phyloP scores from a whole-genome alignment of 2,888 invertebrate species.

The Calephelis perditalis region DNA sequence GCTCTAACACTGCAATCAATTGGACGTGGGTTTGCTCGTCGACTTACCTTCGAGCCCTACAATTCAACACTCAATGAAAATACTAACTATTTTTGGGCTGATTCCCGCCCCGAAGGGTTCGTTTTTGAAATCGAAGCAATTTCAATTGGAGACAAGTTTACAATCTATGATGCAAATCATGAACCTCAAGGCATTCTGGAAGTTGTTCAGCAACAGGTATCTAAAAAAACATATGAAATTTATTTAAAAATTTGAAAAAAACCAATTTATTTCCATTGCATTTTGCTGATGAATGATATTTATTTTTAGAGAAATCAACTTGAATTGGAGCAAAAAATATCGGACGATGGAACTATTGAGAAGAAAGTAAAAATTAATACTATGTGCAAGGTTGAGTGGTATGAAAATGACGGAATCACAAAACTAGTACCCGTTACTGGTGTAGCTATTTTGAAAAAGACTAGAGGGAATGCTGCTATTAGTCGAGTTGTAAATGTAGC shows the following conservation, averaged over 20 bases:
- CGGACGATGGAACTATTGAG: slow-evolving; percentile 69
- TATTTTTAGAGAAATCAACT: slow-evolving; percentile 65
- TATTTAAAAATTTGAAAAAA: background rate
- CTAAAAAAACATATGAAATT: slow-evolving; percentile 22
- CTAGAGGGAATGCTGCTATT: slow-evolving; percentile 70
- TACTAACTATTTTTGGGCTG: slow-evolving; percentile 87
- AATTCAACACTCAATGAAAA: slow-evolving; percentile 81
- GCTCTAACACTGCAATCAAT: slow-evolving; percentile 82
- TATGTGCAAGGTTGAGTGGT: slow-evolving; percentile 83
- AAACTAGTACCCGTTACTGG: slow-evolving; percentile 80
- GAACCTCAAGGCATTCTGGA: slow-evolving; percentile 83
- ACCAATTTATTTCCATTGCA: background rate
- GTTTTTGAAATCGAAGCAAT: slow-evolving; percentile 84
- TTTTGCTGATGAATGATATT: background rate
- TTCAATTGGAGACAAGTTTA: slow-evolving; percentile 83
- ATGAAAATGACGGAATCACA: slow-evolving; percentile 79
- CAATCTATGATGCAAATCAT: slow-evolving; percentile 82
- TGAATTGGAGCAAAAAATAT: slow-evolving; percentile 65
- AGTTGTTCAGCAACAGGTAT: slow-evolving; percentile 82
- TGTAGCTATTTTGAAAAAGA: slow-evolving; percentile 74
- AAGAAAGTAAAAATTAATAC: slow-evolving; percentile 80
- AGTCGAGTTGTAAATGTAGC: slow-evolving; percentile 77
- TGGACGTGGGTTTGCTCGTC: slow-evolving; percentile 85
- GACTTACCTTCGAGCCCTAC: slow-evolving; percentile 84
- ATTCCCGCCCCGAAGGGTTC: slow-evolving; percentile 85